Conservation (phyloP, 1,140 invertebrate species). For the Platorchestia sp. region DNA sequence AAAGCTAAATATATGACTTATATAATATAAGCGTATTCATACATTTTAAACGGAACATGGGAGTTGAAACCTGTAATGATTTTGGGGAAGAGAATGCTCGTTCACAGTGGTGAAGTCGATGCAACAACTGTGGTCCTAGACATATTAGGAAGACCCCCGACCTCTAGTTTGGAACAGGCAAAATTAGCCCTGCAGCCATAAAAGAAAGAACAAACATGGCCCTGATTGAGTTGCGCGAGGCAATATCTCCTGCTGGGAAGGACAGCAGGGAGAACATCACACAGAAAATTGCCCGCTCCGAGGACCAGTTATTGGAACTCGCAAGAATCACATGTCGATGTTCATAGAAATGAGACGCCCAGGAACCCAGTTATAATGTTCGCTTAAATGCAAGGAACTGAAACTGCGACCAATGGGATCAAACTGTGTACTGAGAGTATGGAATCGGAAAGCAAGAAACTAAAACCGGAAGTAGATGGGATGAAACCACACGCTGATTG, state of each 20-base stretch:
- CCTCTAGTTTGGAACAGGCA: neutral
- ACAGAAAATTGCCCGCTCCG: neutral
- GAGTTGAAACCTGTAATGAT: too few relatives aligned
- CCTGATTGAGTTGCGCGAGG: neutral
- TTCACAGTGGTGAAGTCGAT: neutral
- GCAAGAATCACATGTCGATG: neutral
- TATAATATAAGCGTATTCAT: too few relatives aligned
- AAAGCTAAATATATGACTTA: too few relatives aligned
- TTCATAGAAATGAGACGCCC: neutral
- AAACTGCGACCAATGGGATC: too few relatives aligned
- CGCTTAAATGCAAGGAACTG: neutral
- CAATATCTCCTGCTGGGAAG: neutral
- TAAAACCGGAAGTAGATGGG: too few relatives aligned
- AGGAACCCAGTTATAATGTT: neutral
- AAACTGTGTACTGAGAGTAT: too few relatives aligned
- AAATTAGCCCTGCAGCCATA: neutral
- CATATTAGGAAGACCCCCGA: neutral
- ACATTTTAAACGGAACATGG: too few relatives aligned
- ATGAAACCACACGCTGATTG: too few relatives aligned
- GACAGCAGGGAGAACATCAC: neutral
- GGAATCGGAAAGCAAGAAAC: too few relatives aligned
- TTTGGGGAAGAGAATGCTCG: too few relatives aligned
- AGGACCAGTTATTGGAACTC: neutral
- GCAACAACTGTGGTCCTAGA: neutral
- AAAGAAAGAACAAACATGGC: constrained; percentile 8